Evolutionary conservation across 2,113 vertebrate species (phyloP).

Genomic region (Columba livia): DNA sequence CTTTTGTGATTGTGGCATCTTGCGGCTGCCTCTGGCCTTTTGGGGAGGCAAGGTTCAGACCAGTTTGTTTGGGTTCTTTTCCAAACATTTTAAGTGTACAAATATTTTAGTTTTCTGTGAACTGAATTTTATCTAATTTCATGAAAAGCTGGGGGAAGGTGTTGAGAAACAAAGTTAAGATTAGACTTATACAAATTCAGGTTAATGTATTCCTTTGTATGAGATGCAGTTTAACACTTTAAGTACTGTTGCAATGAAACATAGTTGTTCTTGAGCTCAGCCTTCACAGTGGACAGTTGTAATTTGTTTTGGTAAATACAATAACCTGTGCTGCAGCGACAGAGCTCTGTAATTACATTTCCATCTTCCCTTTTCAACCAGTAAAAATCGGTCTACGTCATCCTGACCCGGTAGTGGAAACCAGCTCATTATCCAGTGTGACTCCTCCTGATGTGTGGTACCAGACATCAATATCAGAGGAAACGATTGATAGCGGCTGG

Average conservation of each 20-base stretch:
- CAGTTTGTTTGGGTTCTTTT: not conserved
- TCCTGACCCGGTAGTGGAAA: conserved; percentile 97
- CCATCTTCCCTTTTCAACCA: conserved; percentile 54
- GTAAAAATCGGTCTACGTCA: conserved; percentile 94
- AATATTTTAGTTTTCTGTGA: not conserved
- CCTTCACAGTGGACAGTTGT: not conserved
- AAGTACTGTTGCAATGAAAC: not conserved
- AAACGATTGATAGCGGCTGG: conserved; percentile 93
- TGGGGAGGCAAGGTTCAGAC: not conserved
- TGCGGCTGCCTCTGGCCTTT: not conserved
- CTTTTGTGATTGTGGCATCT: conserved; percentile 17
- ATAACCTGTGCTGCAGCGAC: not conserved
- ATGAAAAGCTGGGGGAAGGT: not conserved
- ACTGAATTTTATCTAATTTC: not conserved
- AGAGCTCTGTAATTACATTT: not conserved
- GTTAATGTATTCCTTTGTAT: not conserved
- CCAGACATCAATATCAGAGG: conserved; percentile 91
- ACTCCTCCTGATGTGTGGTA: conserved; percentile 97
- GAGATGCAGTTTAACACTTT: not conserved
- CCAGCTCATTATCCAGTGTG: conserved; percentile 95
- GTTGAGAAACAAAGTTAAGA: not conserved
- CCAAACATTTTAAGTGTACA: not conserved
- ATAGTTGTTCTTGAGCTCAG: not conserved
- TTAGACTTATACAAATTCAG: not conserved
- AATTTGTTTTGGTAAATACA: not conserved